phyloP scores from a whole-genome alignment of 2,113 vertebrate species.

The Diglossa brunneiventris region DNA sequence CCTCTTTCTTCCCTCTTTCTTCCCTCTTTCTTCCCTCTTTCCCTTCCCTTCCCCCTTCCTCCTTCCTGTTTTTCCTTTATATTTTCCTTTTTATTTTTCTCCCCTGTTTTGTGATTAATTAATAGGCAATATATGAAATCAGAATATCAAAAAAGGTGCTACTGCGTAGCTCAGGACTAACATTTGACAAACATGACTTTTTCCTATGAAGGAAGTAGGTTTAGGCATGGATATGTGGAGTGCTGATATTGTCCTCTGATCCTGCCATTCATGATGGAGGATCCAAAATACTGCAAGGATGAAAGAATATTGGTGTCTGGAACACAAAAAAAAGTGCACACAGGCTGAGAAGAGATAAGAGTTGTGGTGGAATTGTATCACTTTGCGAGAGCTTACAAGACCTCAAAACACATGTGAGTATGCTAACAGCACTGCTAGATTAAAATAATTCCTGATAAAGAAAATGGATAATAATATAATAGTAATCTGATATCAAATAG shows the following conservation, averaged over 20 bases:
- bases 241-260: background rate
- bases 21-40: no score
- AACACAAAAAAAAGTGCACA: background rate
- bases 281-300: background rate
- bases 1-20: background rate
- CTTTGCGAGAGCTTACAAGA: background rate
- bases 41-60: no score
- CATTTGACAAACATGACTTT: background rate
- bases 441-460: background rate
- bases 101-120: background rate
- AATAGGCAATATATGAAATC: background rate
- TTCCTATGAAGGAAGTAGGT: background rate
- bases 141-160: background rate
- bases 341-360: background rate
- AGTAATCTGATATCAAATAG: background rate
- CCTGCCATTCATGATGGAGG: background rate
- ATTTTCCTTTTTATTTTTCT: no score
- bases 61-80: no score
- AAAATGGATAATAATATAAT: background rate
- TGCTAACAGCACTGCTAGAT: background rate
- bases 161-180: background rate
- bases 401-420: background rate
- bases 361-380: background rate
- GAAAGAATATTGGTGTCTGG: background rate
- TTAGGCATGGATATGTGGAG: background rate